phyloP scores from a whole-genome alignment of 2,888 invertebrate genomes.

The Eurytoma adleriae region DNA sequence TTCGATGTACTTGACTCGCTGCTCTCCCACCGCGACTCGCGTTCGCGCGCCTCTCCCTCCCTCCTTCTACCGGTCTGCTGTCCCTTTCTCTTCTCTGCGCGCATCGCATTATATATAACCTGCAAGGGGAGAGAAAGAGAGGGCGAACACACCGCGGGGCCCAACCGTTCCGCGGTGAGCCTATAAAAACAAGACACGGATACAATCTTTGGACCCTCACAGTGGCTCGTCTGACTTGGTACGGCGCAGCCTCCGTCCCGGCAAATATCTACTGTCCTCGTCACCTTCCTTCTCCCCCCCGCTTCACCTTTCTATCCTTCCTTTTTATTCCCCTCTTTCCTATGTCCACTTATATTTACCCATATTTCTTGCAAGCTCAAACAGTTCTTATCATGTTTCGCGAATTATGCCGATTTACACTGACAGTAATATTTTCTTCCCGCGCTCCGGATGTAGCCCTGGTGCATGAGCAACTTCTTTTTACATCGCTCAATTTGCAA shows the following conservation, averaged over 20 bases:
- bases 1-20: conserved; percentile 59
- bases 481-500: neutral
- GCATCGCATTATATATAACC: conserved; percentile 59
- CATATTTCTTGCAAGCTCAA: conserved; percentile 52
- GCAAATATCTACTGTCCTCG: conserved; percentile 56
- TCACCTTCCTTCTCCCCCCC: conserved; percentile 49
- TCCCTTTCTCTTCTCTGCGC: conserved; percentile 58
- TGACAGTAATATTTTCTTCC: conserved; percentile 49
- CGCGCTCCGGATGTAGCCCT: neutral
- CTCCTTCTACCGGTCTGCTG: conserved; percentile 56
- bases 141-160: conserved; percentile 57
- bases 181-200: conserved; percentile 76
- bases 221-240: conserved; percentile 72
- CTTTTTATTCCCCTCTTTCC: conserved; percentile 30
- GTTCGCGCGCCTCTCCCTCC: conserved; percentile 60
- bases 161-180: conserved; percentile 72
- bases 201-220: conserved; percentile 75
- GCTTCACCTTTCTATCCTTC: conserved; percentile 23
- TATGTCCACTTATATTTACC: conserved; percentile 47
- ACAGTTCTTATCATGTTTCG: conserved; percentile 56
- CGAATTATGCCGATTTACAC: conserved; percentile 56
- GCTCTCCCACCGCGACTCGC: conserved; percentile 60
- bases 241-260: conserved; percentile 65
- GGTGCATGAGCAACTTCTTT: neutral
- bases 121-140: conserved; percentile 31